Base-by-base conservation (phyloP, 2,113 vertebrate species). In the Bolborhynchus lineola region DNA sequence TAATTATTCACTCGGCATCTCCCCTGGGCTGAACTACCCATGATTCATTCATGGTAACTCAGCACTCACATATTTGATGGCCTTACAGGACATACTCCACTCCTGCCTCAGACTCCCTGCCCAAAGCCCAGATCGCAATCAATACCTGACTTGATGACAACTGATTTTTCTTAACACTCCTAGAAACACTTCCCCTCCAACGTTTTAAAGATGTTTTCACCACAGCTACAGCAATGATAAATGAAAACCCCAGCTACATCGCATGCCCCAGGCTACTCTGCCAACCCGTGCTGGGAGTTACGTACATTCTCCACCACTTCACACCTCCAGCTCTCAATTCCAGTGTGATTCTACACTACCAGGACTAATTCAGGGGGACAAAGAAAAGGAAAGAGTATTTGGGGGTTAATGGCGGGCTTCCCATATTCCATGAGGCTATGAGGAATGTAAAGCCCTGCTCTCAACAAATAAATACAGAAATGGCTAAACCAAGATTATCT, bases 41-140 rank as follows among this genome's bases (percentile, higher is more conserved):
- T 33, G 16, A 42, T 16, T 42, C 26, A 7, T 1, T 18, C 31
- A 9, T 2, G 8, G 1, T 5, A 49, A 26, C 25, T 28, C 4
- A 2, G 14, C 42, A 17, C 67, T 35, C 10, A 0, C 16, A 2
- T 3, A 8, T 10, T 2, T 20, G 33, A 29, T 20, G 65, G 57
- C 74, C 23, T 7, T 10, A 14, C 17, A 37, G 52, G 44, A 18
- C 44, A 33, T 52, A 31, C 50, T 46, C 24, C 6, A 16, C 37
- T 33, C 20, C 31, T 6, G 20, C 16, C 41, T 15, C 50, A 2
- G 6, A 9, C 50, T 23, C 26, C 42, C 26, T 53, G 70, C 37
- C 53, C 87, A 29, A 46, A 60, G n/a, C 62, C 46, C 63, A 60
- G 7, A n/a, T 4, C 3, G 1, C 70, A 62, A 25, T 8, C 55